A percentile compares a stretch with the other conserved stretches of the same genome.
Conservation (phyloP, 2,888 invertebrate genomes). For the Thelaira solivaga region DNA sequence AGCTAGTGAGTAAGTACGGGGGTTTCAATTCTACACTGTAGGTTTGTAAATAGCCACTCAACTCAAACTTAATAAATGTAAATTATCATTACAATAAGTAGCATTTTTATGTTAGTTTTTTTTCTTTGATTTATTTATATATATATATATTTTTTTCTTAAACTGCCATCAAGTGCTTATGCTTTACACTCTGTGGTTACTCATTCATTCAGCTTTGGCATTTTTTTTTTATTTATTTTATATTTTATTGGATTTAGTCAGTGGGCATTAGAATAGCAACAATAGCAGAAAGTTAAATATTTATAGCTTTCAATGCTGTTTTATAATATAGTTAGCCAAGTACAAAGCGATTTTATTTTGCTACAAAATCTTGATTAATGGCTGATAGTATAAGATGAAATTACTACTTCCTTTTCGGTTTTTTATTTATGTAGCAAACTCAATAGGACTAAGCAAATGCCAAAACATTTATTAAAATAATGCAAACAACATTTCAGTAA, state of each 20-base stretch:
- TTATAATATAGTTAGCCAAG: constrained; percentile 37
- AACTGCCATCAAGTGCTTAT: neutral
- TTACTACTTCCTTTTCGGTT: too few relatives aligned
- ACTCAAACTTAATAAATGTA: constrained; percentile 37
- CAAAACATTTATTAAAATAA: too few relatives aligned
- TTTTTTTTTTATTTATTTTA: constrained; percentile 13
- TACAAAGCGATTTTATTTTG: too few relatives aligned
- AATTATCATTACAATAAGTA: constrained; percentile 52
- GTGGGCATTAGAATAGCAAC: constrained; percentile 40
- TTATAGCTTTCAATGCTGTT: constrained; percentile 34
- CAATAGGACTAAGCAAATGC: too few relatives aligned
- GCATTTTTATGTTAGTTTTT: neutral
- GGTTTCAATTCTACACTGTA: too few relatives aligned
- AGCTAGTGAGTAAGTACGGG: too few relatives aligned
- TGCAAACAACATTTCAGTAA: too few relatives aligned
- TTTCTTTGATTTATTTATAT: too few relatives aligned
- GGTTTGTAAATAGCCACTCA: too few relatives aligned
- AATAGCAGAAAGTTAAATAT: constrained; percentile 45
- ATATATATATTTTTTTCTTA: neutral
- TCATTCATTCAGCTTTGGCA: neutral
- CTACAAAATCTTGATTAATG: constrained; percentile 55
- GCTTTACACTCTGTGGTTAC: too few relatives aligned
- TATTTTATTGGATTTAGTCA: constrained; percentile 42
- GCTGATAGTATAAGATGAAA: constrained; percentile 56
- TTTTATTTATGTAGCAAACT: too few relatives aligned